phyloP scores from a whole-genome alignment of 2,888 invertebrate genomes.

The Dicranocentrus wangi region DNA sequence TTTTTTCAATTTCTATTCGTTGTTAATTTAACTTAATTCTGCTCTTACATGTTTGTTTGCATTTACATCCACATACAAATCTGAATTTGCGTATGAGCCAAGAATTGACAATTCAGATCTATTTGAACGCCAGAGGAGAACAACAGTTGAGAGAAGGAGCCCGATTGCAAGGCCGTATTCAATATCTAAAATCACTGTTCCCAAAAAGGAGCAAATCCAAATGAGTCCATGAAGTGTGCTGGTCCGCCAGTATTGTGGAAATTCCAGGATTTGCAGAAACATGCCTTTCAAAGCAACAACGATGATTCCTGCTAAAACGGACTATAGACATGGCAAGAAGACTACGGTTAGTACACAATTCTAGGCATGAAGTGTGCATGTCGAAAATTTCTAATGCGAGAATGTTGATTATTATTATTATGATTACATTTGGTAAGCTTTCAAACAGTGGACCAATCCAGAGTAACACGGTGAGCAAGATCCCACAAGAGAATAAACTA shows the following conservation, averaged over 20 bases:
- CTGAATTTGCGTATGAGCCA: conserved; percentile 35
- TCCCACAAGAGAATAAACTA: conserved; percentile 84
- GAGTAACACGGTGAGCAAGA: conserved; percentile 86
- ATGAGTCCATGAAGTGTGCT: conserved; percentile 83
- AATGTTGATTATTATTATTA: background rate
- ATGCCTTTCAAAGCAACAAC: conserved; percentile 87
- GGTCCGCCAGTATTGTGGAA: conserved; percentile 81
- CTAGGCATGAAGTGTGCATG: no score
- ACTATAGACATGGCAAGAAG: no score
- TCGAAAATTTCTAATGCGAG: no score
- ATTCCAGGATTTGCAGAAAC: conserved; percentile 82
- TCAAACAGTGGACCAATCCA: conserved; percentile 93
- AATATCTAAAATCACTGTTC: conserved; percentile 85
- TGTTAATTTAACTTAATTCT: no score
- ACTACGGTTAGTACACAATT: no score
- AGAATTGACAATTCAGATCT: conserved; percentile 35
- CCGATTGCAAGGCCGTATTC: conserved; percentile 87
- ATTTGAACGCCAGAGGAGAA: conserved; percentile 70
- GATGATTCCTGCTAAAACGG: conserved; percentile 87
- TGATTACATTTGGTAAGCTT: conserved; percentile 83
- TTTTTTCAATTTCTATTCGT: no score
- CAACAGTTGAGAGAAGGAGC: conserved; percentile 75
- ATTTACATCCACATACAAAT: conserved; percentile 43
- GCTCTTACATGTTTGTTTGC: conserved; percentile 33
- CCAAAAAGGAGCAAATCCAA: conserved; percentile 87